These are phyloP conservation scores for Atrina japonica DNA, from an alignment of 2,888 invertebrate species.

Conservation along the genomic window DNA sequence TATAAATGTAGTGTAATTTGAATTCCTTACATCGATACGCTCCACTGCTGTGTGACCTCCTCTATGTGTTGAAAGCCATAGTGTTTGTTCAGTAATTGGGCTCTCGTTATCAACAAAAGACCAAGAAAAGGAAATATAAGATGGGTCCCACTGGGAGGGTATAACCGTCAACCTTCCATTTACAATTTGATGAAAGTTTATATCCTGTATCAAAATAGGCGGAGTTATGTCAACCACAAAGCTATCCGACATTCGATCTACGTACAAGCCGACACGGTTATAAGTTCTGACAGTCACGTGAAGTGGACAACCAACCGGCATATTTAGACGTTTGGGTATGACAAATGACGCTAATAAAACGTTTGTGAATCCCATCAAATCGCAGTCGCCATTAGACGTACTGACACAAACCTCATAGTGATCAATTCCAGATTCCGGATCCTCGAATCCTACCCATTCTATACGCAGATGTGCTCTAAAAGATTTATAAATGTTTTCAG, in stretches of 20 bases:
- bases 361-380: slow-evolving; percentile 36
- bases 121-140: slow-evolving; percentile 46
- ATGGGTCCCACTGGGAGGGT: slow-evolving; percentile 42
- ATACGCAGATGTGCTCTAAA: slow-evolving; percentile 6
- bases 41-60: slow-evolving; percentile 34
- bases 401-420: slow-evolving; percentile 54
- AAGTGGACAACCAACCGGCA: slow-evolving; percentile 44
- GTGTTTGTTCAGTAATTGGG: slow-evolving; percentile 43
- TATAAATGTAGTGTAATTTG: slow-evolving; percentile 15
- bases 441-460: slow-evolving; percentile 47
- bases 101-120: slow-evolving; percentile 48
- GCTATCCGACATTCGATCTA: slow-evolving; percentile 51
- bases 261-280: slow-evolving; percentile 54
- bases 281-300: slow-evolving; percentile 52
- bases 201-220: slow-evolving; percentile 41
- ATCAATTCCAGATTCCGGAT: slow-evolving; percentile 54
- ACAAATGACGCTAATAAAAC: slow-evolving; percentile 39
- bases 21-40: slow-evolving; percentile 27
- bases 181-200: slow-evolving; percentile 20
- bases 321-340: slow-evolving; percentile 30
- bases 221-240: slow-evolving; percentile 54
- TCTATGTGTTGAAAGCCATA: slow-evolving; percentile 30
- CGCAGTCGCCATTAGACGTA: slow-evolving; percentile 34
- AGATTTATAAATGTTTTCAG: too few relatives aligned
- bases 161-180: not conserved